Percentiles rank a stretch among this genome's conserved stretches.
Conservation (phyloP, 2,113 vertebrate genomes). For the Equus przewalskii region DNA sequence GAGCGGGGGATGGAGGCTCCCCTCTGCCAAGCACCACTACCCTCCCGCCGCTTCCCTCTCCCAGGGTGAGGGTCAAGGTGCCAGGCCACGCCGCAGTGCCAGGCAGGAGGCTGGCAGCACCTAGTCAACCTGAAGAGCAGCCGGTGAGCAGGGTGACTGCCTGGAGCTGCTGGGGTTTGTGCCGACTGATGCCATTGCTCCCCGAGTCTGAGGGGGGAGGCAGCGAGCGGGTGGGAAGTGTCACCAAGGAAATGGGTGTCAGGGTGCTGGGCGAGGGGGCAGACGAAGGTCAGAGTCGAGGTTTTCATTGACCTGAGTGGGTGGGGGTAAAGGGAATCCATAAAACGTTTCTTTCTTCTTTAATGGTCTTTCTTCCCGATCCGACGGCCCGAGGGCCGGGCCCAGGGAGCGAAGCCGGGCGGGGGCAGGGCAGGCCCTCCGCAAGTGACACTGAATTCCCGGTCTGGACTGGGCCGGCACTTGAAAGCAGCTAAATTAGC, state of each 20-base stretch:
- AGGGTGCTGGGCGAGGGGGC: constrained; percentile 21
- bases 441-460: constrained; percentile 88
- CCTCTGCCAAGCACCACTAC: neutral
- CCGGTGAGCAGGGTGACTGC: neutral
- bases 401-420: neutral
- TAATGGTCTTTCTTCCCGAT: constrained; percentile 17
- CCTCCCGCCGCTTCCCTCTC: neutral
- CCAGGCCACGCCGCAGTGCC: neutral
- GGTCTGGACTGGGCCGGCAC: constrained; percentile 87
- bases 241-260: constrained; percentile 53
- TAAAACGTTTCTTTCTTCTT: constrained; percentile 79
- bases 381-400: neutral
- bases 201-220: neutral
- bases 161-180: neutral
- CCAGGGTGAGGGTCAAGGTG: neutral
- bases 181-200: neutral
- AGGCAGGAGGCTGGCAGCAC: neutral
- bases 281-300: constrained; percentile 58
- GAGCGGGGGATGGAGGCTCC: neutral
- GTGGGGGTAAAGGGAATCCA: constrained; percentile 69
- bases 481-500: constrained; percentile 94
- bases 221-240: neutral
- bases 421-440: constrained; percentile 79
- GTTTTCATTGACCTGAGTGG: constrained; percentile 44
- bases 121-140: neutral